A percentile compares a stretch with the other conserved stretches of the same genome.
Evolutionary conservation across 1,140 invertebrate species (phyloP).

Genomic region (Scaptomyza montana): DNA sequence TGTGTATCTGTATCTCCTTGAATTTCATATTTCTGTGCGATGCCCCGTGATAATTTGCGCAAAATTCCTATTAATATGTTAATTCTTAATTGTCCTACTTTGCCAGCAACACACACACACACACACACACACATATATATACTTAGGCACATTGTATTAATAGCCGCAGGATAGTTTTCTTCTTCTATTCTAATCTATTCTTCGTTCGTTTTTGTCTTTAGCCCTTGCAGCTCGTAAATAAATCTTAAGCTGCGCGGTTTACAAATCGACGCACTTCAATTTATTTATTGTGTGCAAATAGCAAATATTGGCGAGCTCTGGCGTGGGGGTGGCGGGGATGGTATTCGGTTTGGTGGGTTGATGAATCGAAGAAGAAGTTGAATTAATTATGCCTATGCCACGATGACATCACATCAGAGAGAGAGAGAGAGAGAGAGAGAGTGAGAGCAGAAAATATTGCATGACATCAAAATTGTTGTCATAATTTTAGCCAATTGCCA

Average conservation of each 20-base stretch:
- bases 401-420: slow-evolving; percentile 63
- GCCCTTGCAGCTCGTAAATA: slow-evolving; percentile 68
- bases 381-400: slow-evolving; percentile 66
- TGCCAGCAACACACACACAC: slow-evolving; percentile 9
- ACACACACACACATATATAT: slow-evolving; percentile 27
- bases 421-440: background rate
- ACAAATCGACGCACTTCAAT: slow-evolving; percentile 76
- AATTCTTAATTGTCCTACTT: slow-evolving; percentile 79
- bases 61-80: slow-evolving; percentile 82
- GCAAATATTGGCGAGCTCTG: background rate
- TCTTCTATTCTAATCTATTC: background rate
- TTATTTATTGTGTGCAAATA: slow-evolving; percentile 48
- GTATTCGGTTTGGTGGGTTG: too few relatives aligned
- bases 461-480: too few relatives aligned
- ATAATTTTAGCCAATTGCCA: too few relatives aligned
- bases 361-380: slow-evolving; percentile 7
- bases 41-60: slow-evolving; percentile 71
- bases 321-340: background rate
- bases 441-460: too few relatives aligned
- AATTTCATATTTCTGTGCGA: slow-evolving; percentile 62
- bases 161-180: slow-evolving; percentile 52
- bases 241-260: slow-evolving; percentile 70
- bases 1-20: slow-evolving; percentile 27
- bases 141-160: slow-evolving; percentile 57
- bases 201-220: background rate